Evolutionary conservation across 2,797 vertebrate species (phyloP), one percentile per base, ranked within the genome.

Genomic region (Chelon labrosus): DNA sequence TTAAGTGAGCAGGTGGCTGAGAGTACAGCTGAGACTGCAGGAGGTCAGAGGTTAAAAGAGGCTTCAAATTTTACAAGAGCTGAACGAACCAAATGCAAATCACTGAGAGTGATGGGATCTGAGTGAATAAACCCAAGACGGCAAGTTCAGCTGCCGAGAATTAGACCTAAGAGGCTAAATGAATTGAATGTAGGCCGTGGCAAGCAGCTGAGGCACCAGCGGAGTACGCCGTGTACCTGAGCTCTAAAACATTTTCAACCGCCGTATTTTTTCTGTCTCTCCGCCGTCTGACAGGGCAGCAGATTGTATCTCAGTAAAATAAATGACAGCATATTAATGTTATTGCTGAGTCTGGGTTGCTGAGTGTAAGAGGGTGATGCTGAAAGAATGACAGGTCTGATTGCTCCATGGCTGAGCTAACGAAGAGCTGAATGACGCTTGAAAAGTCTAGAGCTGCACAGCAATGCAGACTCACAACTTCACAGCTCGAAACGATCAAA

Each of bases 391-490:
- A 10, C 6, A 47, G 57, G 46, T 62, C 66, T 35, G 17, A 78
- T 22, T 63, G 52, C 49, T 79, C 39, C 60, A 54, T 82, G 38
- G 35, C 20, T 56, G 27, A 54, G 49, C 44, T 71, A 49, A 70
- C 52, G 27, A 76, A 71, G 50, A 79, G 19, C 41, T 47, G 70
- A 68, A 70, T 56, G 55, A 44, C 56, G 56, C 47, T 80, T 86
- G 17, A 77, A 69, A 68, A 64, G 57, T 35, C 49, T 35, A 37
- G 17, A 74, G 52, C 50, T 39, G 51, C 73, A 66, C 58, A 70
- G 39, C 69, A 73, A 65, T 13, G 14, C 20, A 3, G 31, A 35
- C 60, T 56, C n/a, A 17, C 19, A 72, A 61, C 70, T 57, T 63
- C 68, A 74, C 52, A 65, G 55, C 79, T 60, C 44, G 1, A 57